A percentile compares a stretch with the other conserved stretches of the same genome.
Conservation (phyloP, 2,888 invertebrate genomes). For the Lymantria dispar region DNA sequence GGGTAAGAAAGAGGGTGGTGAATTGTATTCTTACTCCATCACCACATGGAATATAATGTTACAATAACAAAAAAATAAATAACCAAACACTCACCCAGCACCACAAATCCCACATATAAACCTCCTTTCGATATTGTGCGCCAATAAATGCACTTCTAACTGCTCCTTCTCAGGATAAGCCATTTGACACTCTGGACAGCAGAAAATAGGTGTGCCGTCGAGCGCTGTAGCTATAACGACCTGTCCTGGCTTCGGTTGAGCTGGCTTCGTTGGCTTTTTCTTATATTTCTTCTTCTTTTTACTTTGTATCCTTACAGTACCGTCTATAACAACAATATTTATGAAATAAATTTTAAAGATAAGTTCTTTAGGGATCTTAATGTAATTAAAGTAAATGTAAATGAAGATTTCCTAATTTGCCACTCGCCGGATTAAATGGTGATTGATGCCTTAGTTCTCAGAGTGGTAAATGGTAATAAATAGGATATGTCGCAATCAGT, state of each 20-base stretch:
- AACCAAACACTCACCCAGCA: conserved; percentile 80
- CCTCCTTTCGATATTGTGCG: conserved; percentile 90
- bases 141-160: conserved; percentile 88
- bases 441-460: too few species aligned
- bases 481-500: too few species aligned
- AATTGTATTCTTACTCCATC: too few species aligned
- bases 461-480: too few species aligned
- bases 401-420: too few species aligned
- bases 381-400: too few species aligned
- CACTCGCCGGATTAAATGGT: too few species aligned
- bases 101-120: conserved; percentile 91
- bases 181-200: conserved; percentile 92
- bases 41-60: conserved; percentile 59
- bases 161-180: conserved; percentile 91
- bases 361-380: too few species aligned
- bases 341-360: too few species aligned
- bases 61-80: conserved; percentile 55
- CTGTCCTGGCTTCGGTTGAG: conserved; percentile 90
- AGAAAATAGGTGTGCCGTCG: conserved; percentile 88
- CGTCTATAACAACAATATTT: conserved; percentile 39
- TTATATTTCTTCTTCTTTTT: conserved; percentile 91
- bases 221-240: conserved; percentile 88
- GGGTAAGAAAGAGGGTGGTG: too few species aligned
- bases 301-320: conserved; percentile 47
- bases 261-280: conserved; percentile 90